Percentiles rank a stretch among this genome's conserved stretches.
Conservation (phyloP, 1,140 invertebrate genomes). For the Nasonia longicornis region DNA sequence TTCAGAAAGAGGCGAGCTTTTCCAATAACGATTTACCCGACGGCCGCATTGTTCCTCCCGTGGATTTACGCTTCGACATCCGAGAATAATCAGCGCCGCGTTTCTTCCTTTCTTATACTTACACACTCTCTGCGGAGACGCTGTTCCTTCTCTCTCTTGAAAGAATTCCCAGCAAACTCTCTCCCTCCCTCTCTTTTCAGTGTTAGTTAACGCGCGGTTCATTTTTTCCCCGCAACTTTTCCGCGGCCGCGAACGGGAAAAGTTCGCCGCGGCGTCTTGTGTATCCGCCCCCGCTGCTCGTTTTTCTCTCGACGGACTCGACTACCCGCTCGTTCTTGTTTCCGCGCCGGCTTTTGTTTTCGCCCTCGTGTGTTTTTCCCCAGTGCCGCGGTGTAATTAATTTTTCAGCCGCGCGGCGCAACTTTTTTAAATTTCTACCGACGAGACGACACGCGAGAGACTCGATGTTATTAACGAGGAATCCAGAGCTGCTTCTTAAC, state of each 20-base stretch:
- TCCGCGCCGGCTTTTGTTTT: slow-evolving; percentile 5
- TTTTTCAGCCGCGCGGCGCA: neutral
- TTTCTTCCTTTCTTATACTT: neutral
- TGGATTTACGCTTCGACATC: slow-evolving; percentile 42
- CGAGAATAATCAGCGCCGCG: slow-evolving; percentile 31
- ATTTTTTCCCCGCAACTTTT: slow-evolving; percentile 25
- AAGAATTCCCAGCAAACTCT: neutral
- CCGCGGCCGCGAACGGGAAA: neutral
- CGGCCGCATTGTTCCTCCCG: neutral
- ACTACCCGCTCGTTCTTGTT: neutral
- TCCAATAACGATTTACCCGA: slow-evolving; percentile 33
- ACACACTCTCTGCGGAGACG: too few relatives aligned
- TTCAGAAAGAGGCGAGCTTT: neutral
- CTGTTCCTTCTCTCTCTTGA: neutral
- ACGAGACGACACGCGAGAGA: neutral
- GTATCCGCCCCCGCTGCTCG: neutral
- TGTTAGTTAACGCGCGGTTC: slow-evolving; percentile 29
- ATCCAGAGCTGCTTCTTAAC: neutral
- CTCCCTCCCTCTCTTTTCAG: neutral
- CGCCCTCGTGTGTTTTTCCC: neutral
- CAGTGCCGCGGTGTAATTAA: slow-evolving; percentile 7
- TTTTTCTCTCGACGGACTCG: neutral
- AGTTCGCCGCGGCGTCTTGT: neutral
- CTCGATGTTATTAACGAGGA: slow-evolving; percentile 1
- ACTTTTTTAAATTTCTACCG: neutral